Conservation (phyloP, 1,140 invertebrate genomes). For the Panonychus citri region DNA sequence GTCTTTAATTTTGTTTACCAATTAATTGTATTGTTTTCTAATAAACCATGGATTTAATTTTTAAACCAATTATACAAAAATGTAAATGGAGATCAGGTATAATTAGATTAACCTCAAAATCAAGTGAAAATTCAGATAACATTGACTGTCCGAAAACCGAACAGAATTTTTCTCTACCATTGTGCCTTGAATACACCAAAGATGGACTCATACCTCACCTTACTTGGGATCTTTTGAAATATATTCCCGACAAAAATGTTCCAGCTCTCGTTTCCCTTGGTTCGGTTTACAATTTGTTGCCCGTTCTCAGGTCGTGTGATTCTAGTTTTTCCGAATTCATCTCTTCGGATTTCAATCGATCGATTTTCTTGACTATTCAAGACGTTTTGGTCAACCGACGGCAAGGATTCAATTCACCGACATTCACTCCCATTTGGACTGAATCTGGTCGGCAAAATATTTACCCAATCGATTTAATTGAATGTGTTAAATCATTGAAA, state of each 20-base stretch:
- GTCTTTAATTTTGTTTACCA: too few species aligned
- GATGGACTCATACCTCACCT: constrained; percentile 14
- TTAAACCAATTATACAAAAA: too few species aligned
- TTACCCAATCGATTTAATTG: background rate
- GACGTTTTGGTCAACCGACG: background rate
- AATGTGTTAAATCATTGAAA: background rate
- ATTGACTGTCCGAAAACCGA: too few species aligned
- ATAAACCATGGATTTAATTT: too few species aligned
- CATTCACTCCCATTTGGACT: background rate
- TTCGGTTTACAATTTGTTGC: background rate
- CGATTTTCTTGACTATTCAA: background rate
- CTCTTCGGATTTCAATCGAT: background rate
- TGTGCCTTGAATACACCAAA: constrained; percentile 11
- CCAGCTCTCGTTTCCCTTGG: constrained; percentile 12
- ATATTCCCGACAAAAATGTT: background rate
- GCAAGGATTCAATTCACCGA: background rate
- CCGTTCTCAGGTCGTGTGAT: background rate
- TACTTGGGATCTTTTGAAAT: constrained; percentile 9
- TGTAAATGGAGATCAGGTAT: too few species aligned
- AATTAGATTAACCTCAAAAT: too few species aligned
- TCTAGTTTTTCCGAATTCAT: background rate
- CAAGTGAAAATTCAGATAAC: too few species aligned
- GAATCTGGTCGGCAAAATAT: background rate
- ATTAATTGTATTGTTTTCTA: too few species aligned
- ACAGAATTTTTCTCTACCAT: constrained; percentile 3